phyloP scores from a whole-genome alignment of 2,797 vertebrate genomes.

The Chloroceryle inda region DNA sequence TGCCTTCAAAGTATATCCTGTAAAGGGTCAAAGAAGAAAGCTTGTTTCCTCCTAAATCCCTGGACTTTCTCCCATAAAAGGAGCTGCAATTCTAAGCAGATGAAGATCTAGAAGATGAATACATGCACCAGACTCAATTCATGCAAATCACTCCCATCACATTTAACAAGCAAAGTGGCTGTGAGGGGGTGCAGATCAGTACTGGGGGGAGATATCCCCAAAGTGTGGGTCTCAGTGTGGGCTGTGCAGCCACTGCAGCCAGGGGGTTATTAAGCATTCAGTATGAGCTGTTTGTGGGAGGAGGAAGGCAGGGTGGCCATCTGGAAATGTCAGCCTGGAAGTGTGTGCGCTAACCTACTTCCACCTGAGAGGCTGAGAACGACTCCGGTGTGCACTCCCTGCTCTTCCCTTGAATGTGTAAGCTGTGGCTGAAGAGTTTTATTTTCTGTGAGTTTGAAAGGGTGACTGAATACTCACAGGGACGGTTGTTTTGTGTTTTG shows the following conservation, averaged over 20 bases:
- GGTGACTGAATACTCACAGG: fast-evolving
- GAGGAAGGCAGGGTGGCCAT: not conserved
- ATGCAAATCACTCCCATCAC: not conserved
- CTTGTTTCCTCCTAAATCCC: not conserved
- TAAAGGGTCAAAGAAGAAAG: not conserved
- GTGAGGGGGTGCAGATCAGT: not conserved
- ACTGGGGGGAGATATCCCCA: not conserved
- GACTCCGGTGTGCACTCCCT: not conserved
- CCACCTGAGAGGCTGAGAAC: not conserved
- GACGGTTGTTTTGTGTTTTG: constrained; percentile 27
- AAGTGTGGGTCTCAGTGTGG: fast-evolving
- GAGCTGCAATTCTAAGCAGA: not conserved
- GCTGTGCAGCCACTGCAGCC: not conserved
- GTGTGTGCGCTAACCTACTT: not conserved
- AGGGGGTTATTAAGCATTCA: not conserved
- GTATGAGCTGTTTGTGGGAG: not conserved
- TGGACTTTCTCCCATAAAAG: not conserved
- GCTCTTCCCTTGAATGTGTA: not conserved
- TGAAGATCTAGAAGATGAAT: not conserved
- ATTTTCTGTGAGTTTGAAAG: not conserved
- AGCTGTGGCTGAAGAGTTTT: not conserved
- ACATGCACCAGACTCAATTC: fast-evolving
- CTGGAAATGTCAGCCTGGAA: not conserved
- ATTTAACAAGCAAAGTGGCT: fast-evolving
- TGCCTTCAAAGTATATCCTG: not conserved